Conservation (phyloP, 2,113 vertebrate genomes). For the Callipepla squamata region DNA sequence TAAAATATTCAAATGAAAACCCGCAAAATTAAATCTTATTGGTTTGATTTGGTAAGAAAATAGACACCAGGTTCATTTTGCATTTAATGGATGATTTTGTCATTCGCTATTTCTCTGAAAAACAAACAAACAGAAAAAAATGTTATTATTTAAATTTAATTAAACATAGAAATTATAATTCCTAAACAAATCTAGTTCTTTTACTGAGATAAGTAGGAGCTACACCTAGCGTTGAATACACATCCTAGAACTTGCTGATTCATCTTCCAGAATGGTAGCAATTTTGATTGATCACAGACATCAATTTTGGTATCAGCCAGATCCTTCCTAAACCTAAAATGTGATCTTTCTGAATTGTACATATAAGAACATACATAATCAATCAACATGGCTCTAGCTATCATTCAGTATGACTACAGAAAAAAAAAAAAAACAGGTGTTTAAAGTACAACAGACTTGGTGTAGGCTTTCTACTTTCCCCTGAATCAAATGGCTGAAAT, state of each 20-base stretch:
- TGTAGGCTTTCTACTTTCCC: not conserved
- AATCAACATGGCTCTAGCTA: not conserved
- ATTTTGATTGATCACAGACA: not conserved
- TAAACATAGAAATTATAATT: not conserved
- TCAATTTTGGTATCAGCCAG: not conserved
- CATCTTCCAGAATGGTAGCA: not conserved
- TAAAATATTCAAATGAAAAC: not conserved
- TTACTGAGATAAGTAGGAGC: not conserved
- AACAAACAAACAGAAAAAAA: not conserved
- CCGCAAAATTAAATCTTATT: not conserved
- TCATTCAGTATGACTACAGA: not conserved
- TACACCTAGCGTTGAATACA: accelerated
- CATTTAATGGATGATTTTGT: not conserved
- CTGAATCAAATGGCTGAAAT: not conserved
- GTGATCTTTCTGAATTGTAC: not conserved
- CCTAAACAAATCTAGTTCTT: not conserved
- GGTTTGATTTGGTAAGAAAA: not conserved
- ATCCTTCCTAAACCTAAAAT: not conserved
- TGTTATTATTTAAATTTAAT: not conserved
- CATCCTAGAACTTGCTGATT: not conserved
- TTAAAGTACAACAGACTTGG: accelerated
- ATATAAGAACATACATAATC: not conserved
- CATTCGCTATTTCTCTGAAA: not conserved
- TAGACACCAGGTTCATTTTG: not conserved
- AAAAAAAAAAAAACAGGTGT: not conserved